Evolutionary conservation across 2,888 invertebrate genomes (phyloP).

Genomic region (Heteropelma amictum): DNA sequence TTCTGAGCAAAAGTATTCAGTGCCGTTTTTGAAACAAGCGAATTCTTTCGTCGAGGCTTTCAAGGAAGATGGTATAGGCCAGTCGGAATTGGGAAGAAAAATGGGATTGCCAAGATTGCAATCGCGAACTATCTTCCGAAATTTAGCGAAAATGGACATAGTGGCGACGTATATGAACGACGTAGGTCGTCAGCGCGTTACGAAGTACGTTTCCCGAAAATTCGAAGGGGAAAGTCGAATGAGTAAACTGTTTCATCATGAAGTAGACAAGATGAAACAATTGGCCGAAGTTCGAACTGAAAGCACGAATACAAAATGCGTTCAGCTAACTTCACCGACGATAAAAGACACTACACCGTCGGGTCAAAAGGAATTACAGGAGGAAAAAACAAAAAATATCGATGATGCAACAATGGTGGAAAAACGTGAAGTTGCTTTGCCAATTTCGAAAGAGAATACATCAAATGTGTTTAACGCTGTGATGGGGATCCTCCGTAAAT

Average conservation of each 20-base stretch:
- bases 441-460: no score
- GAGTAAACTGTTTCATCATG: conserved; percentile 70
- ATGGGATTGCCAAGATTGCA: conserved; percentile 78
- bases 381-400: neutral
- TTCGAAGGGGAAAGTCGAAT: conserved; percentile 69
- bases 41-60: conserved; percentile 78
- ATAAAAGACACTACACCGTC: neutral
- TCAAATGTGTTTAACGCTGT: conserved; percentile 27
- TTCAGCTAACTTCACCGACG: no score
- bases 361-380: neutral
- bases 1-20: conserved; percentile 66
- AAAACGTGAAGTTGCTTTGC: no score
- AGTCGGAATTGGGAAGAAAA: conserved; percentile 72
- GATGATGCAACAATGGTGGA: neutral
- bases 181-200: conserved; percentile 80
- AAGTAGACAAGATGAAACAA: conserved; percentile 73
- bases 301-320: no score
- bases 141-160: conserved; percentile 76
- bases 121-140: conserved; percentile 79
- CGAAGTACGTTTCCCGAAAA: conserved; percentile 76
- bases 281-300: conserved; percentile 52
- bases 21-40: conserved; percentile 78
- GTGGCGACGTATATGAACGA: conserved; percentile 80
- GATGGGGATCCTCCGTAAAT: conserved; percentile 41
- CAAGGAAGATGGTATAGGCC: conserved; percentile 80